These are phyloP conservation scores for Haemorhous mexicanus DNA, from an alignment of 2,113 vertebrate species.

Conservation along the genomic window DNA sequence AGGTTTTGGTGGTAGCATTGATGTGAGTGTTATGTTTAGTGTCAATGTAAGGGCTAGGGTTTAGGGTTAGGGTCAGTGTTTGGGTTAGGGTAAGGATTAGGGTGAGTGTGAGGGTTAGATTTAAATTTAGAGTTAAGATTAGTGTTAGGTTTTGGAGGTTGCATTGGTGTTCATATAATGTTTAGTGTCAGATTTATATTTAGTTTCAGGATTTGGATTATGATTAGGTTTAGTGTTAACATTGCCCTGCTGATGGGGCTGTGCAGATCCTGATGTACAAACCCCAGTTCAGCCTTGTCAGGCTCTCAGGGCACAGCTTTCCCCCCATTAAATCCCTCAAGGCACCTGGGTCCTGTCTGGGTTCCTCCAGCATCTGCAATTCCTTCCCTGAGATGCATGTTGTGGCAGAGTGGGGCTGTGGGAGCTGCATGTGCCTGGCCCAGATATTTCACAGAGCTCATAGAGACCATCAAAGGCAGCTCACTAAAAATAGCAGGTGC, in stretches of 20 bases:
- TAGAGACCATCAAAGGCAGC: neutral
- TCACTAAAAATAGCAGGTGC: neutral
- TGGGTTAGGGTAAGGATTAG: too few species aligned
- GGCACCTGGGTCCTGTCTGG: rapidly evolving
- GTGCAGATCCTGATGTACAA: neutral
- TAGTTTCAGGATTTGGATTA: neutral
- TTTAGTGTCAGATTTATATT: too few species aligned
- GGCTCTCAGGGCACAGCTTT: rapidly evolving
- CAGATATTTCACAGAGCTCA: neutral
- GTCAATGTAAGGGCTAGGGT: too few species aligned
- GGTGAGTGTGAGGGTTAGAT: too few species aligned
- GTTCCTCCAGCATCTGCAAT: rapidly evolving
- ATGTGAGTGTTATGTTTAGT: too few species aligned
- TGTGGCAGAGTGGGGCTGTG: neutral
- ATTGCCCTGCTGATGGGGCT: rapidly evolving
- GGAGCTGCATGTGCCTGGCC: neutral
- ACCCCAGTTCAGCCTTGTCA: rapidly evolving
- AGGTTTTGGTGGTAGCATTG: too few species aligned
- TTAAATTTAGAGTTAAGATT: too few species aligned
- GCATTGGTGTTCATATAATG: too few species aligned
- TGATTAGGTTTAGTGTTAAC: neutral
- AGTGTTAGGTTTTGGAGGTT: too few species aligned
- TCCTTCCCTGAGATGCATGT: rapidly evolving
- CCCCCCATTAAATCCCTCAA: rapidly evolving
- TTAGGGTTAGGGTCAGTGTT: too few species aligned